Conservation (phyloP, 2,797 vertebrate genomes). For the Hemibagrus guttatus region DNA sequence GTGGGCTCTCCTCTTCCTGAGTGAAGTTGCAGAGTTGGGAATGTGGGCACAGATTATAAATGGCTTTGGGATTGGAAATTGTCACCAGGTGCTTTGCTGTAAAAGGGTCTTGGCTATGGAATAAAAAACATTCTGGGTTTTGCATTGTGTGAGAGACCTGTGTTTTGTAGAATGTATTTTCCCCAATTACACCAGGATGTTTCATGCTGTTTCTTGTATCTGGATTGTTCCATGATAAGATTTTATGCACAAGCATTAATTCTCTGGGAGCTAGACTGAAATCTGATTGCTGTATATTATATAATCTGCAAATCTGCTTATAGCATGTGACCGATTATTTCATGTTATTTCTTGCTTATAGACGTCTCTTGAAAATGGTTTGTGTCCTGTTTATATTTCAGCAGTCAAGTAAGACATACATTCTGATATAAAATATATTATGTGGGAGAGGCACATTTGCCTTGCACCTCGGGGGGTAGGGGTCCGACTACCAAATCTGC, state of each 20-base stretch:
- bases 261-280: not conserved
- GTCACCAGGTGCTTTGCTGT: slow-evolving; percentile 21
- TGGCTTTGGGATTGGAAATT: slow-evolving; percentile 20
- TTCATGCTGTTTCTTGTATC: not conserved
- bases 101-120: slow-evolving; percentile 19
- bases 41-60: slow-evolving; percentile 35
- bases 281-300: slow-evolving; percentile 1
- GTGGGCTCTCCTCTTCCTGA: not conserved
- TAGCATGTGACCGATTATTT: not conserved
- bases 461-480: no score
- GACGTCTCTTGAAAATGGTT: not conserved
- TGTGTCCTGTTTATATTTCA: not conserved
- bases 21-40: slow-evolving; percentile 24
- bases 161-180: not conserved
- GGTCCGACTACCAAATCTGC: no score
- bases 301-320: not conserved
- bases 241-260: not conserved
- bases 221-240: not conserved
- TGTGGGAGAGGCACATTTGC: no score
- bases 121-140: slow-evolving; percentile 8
- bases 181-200: not conserved
- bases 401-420: not conserved
- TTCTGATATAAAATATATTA: not conserved
- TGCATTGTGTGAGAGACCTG: not conserved
- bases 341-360: not conserved